These are phyloP conservation scores for Pocota personata DNA, from an alignment of 2,888 invertebrate species.

Conservation along the genomic window DNA sequence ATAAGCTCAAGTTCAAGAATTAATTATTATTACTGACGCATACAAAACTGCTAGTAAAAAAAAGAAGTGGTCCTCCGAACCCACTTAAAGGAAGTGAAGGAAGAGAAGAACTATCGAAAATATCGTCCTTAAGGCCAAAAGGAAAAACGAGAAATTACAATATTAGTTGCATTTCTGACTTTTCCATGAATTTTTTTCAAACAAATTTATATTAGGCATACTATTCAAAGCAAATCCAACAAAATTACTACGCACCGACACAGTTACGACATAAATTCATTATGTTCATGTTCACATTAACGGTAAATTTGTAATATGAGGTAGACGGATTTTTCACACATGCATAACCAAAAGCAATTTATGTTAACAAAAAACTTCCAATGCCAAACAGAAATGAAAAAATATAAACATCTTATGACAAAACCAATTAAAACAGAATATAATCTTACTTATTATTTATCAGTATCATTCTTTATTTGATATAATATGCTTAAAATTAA, in stretches of 20 bases:
- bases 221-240: not conserved
- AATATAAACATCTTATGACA: not conserved
- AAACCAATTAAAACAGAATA: conserved; percentile 52
- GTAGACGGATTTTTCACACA: conserved; percentile 38
- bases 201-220: not conserved
- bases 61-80: no score
- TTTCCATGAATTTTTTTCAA: not conserved
- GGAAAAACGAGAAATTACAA: no score
- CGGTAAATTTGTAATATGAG: conserved; percentile 18
- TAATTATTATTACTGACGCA: no score
- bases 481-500: conserved; percentile 69
- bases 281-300: conserved; percentile 3
- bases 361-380: not conserved
- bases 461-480: conserved; percentile 72
- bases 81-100: no score
- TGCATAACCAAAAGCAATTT: not conserved
- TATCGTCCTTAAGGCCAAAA: no score
- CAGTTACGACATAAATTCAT: not conserved
- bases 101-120: no score
- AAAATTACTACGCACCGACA: not conserved
- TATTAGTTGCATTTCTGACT: no score
- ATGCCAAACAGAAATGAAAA: not conserved
- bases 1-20: no score
- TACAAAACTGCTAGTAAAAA: no score
- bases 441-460: conserved; percentile 68